Evolutionary conservation across 2,113 vertebrate genomes (phyloP), one percentile per base, ranked within the genome.

Genomic region (Microcebus griseorufus): DNA sequence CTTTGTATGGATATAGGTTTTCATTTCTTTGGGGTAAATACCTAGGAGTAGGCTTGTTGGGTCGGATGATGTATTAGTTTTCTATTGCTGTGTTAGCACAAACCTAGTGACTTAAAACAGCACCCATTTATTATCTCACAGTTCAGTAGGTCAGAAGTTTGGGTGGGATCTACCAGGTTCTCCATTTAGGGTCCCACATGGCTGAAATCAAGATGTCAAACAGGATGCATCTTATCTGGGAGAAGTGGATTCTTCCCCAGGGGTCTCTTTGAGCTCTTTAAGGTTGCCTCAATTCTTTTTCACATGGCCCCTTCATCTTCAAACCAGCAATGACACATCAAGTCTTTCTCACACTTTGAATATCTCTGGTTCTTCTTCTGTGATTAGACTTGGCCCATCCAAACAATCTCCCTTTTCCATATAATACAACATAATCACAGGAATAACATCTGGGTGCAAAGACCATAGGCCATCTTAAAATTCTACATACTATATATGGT

Each of bases 391-490:
- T 29, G 55, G n/a, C 29, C 72, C 72, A 53, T 27, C 32, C n/a
- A 48, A n/a, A 73, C 53, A 88, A 17, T 94, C 72, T 69, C 25
- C 27, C 37, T 95, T 89, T 75, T 37, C 65, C 42, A 58, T 69
- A 48, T 86, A 80, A 18, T 34, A 3, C 88, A 42, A 72, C n/a
- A 39, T 60, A 92, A 85, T 37, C 94, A 89, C 48, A 81, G 72
- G 64, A 37, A 16, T 87, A 72, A 67, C 55, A 80, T 84, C n/a
- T 92, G 58, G 72, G 27, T 69, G 48, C 58, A 81, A 60, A 92
- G 65, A 51, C 88, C 51, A 81, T 81, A n/a, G 79, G 27, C 55
- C 39, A 65, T 88, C 37, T 92, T 80, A 94, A 94, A 88, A 60
- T 92, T 92, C n/a, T 67, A 39, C 65, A 79, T 53, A 64, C 16